These are phyloP conservation scores for Thereva unica DNA, from an alignment of 2,888 invertebrate genomes.

Conservation along the genomic window DNA sequence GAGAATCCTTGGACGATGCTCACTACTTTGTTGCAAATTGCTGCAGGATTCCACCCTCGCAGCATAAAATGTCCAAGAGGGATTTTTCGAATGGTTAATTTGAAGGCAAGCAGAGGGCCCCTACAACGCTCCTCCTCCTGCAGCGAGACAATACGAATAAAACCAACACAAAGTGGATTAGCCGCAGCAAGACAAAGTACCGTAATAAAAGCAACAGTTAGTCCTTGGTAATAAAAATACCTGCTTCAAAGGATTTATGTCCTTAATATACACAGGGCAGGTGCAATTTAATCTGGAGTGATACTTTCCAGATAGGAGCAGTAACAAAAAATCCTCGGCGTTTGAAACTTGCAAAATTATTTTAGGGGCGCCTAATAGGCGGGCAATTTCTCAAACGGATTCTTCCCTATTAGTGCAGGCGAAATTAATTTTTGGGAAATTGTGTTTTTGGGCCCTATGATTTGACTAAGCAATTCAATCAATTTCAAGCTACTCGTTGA, in stretches of 20 bases:
- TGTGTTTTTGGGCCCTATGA: no score
- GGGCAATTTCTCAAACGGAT: no score
- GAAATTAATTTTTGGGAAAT: no score
- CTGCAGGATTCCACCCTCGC: background rate
- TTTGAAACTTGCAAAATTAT: no score
- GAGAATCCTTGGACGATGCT: conserved; percentile 3
- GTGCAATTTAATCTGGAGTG: conserved; percentile 24
- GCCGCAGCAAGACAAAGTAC: conserved; percentile 22
- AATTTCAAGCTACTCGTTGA: no score
- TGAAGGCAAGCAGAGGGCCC: background rate
- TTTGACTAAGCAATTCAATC: no score
- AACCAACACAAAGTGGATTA: conserved; percentile 25
- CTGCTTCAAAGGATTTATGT: conserved; percentile 27
- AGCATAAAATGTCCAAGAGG: no score
- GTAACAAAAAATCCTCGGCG: no score
- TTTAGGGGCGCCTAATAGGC: no score
- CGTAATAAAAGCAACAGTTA: conserved; percentile 28
- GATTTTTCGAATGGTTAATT: background rate
- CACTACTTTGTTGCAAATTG: conserved; percentile 29
- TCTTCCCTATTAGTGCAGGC: no score
- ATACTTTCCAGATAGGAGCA: background rate
- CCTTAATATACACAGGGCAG: conserved; percentile 26
- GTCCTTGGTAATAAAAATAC: conserved; percentile 20
- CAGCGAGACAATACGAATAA: conserved; percentile 17
- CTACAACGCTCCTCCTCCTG: background rate